These are phyloP conservation scores for Spatulosminthurus flaviceps DNA, from an alignment of 2,888 invertebrate species.

Conservation along the genomic window DNA sequence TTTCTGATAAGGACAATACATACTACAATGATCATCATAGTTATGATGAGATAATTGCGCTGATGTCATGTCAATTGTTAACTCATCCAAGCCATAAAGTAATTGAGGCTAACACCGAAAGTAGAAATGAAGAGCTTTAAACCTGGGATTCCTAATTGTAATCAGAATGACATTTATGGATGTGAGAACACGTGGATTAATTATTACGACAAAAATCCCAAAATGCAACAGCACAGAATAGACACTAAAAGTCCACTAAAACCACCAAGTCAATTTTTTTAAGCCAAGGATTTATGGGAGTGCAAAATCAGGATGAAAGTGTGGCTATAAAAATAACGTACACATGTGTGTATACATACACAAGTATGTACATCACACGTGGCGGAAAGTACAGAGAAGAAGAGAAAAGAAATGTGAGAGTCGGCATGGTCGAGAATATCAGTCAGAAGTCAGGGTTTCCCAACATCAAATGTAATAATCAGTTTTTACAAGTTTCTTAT, in stretches of 20 bases:
- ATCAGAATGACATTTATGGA: no score
- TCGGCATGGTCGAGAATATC: background rate
- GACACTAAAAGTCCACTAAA: background rate
- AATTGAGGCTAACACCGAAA: no score
- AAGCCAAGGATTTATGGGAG: background rate
- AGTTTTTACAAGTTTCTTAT: slow-evolving; percentile 7
- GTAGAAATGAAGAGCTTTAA: no score
- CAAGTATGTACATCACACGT: background rate
- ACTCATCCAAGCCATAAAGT: no score
- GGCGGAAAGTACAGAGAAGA: background rate
- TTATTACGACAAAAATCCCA: background rate
- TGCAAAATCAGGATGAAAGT: background rate
- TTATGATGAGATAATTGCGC: no score
- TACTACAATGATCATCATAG: no score
- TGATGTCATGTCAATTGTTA: no score
- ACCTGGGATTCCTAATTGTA: no score
- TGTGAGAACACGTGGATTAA: no score
- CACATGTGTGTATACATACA: background rate
- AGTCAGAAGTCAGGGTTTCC: slow-evolving; percentile 20
- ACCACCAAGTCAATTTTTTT: background rate
- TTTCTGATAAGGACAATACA: no score
- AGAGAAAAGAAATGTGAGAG: background rate
- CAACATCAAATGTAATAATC: slow-evolving; percentile 9
- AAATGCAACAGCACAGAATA: background rate
- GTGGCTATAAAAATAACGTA: background rate